Conservation (phyloP, 2,113 vertebrate genomes). For the Amphiprion percula region DNA sequence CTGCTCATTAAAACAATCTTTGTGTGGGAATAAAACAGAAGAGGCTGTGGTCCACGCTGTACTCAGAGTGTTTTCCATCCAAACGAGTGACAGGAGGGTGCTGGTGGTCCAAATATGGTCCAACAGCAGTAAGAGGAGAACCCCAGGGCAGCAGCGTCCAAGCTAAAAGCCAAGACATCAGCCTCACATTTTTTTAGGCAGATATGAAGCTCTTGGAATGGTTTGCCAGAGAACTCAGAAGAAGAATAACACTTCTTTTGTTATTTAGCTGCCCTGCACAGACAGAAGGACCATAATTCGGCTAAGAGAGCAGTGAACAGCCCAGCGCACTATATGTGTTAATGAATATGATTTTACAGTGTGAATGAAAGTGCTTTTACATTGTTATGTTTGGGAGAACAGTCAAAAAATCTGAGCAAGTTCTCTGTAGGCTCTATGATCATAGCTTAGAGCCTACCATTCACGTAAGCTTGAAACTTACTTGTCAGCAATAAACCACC, state of each 20-base stretch:
- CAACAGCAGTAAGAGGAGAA: constrained; percentile 44
- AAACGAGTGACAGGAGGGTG: constrained; percentile 8
- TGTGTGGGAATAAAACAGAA: constrained; percentile 7
- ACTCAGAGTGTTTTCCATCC: constrained; percentile 3
- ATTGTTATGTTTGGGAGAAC: no score
- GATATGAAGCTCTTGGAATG: constrained; percentile 57
- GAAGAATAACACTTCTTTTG: constrained; percentile 74
- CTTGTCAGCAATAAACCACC: no score
- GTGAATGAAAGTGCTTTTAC: no score
- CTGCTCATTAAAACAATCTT: constrained; percentile 21
- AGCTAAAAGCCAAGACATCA: constrained; percentile 49
- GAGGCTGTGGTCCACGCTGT: not conserved
- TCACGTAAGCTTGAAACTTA: no score
- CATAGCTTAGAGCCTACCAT: no score
- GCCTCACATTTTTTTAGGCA: constrained; percentile 44
- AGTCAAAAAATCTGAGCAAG: no score
- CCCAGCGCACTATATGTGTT: no score
- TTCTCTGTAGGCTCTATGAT: no score
- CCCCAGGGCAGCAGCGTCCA: constrained; percentile 3
- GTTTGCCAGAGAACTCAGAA: constrained; percentile 61
- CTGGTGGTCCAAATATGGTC: constrained; percentile 18
- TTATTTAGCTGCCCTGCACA: constrained; percentile 74
- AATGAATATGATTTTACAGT: no score
- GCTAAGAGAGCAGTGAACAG: constrained; percentile 57
- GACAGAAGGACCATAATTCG: constrained; percentile 66